These are phyloP conservation scores for Microcebus jonahi DNA, from an alignment of 2,113 vertebrate species.

Conservation along the genomic window DNA sequence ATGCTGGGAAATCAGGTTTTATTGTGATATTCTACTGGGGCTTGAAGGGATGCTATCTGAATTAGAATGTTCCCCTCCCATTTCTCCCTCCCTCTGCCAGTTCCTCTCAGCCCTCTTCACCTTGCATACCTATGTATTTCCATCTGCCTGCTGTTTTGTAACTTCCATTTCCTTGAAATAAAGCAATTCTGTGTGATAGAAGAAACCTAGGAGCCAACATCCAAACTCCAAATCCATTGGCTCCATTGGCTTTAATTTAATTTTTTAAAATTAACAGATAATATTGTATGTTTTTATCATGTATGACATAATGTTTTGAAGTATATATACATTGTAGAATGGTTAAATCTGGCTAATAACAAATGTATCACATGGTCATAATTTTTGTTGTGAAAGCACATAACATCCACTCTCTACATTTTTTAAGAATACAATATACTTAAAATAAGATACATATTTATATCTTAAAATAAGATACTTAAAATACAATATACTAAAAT, in stretches of 20 bases:
- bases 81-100: neutral
- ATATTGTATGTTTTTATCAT: neutral
- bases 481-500: no score
- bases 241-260: neutral
- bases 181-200: neutral
- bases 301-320: neutral
- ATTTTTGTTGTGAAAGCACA: neutral
- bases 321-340: neutral
- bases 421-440: neutral
- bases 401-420: neutral
- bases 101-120: slow-evolving; percentile 6
- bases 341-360: neutral
- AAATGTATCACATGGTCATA: neutral
- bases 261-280: neutral
- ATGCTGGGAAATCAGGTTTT: slow-evolving; percentile 31
- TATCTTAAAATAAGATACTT: no score
- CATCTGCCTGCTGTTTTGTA: slow-evolving; percentile 14
- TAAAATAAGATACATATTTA: no score
- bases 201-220: slow-evolving; percentile 21
- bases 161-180: slow-evolving; percentile 32
- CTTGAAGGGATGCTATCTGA: neutral
- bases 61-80: neutral
- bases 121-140: slow-evolving; percentile 27
- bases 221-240: neutral
- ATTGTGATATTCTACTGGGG: neutral